Evolutionary conservation across 2,888 invertebrate species (phyloP).

Genomic region (Allolobophora icterica): DNA sequence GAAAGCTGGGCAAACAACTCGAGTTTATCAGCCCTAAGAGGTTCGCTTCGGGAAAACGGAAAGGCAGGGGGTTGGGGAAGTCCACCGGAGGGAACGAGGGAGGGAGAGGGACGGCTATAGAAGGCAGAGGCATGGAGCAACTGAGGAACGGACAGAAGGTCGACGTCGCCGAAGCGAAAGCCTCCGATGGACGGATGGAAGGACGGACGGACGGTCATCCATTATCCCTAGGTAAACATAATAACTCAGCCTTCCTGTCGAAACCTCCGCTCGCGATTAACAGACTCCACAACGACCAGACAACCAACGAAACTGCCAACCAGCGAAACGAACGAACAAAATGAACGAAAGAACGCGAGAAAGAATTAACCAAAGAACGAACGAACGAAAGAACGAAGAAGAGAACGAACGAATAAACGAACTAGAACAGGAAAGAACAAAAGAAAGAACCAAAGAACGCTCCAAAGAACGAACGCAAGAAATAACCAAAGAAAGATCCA

Average conservation of each 20-base stretch:
- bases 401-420: too few relatives aligned
- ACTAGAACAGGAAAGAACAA: too few relatives aligned
- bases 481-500: too few relatives aligned
- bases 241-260: constrained; percentile 24
- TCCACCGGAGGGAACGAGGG: too few relatives aligned
- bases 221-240: constrained; percentile 26
- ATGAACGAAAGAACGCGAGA: too few relatives aligned
- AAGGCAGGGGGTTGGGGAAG: neutral
- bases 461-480: too few relatives aligned
- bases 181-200: too few relatives aligned
- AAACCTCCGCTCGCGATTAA: constrained; percentile 7
- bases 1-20: constrained; percentile 29
- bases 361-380: too few relatives aligned
- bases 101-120: neutral
- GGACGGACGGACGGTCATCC: neutral
- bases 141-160: neutral
- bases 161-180: too few relatives aligned
- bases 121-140: neutral
- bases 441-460: too few relatives aligned
- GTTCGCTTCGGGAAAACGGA: constrained; percentile 13
- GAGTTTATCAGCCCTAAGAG: constrained; percentile 28
- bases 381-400: too few relatives aligned
- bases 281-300: neutral
- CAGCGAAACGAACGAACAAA: neutral
- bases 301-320: neutral